Percentiles rank a stretch among this genome's conserved stretches.
Conservation (phyloP, 2,113 vertebrate genomes). For the Tupaia tana region DNA sequence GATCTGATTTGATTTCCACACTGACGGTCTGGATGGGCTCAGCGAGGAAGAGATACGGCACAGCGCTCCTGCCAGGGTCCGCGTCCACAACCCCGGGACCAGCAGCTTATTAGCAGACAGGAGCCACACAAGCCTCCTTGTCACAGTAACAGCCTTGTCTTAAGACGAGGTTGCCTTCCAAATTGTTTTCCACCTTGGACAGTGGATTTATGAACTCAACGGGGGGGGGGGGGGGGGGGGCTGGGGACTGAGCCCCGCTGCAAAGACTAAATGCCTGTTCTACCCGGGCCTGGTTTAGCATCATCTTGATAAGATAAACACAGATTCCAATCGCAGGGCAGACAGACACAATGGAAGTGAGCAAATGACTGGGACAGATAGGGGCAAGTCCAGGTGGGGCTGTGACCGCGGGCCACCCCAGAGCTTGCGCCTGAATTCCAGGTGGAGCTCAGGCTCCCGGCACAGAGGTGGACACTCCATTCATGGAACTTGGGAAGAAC, state of each 20-base stretch:
- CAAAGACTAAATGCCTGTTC: slow-evolving; percentile 67
- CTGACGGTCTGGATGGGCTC: neutral
- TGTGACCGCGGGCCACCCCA: accelerated
- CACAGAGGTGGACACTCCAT: accelerated
- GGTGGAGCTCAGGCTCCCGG: accelerated
- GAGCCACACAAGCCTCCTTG: slow-evolving; percentile 17
- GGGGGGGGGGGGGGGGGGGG: slow-evolving; percentile 64
- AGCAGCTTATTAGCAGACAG: slow-evolving; percentile 45
- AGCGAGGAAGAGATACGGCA: neutral
- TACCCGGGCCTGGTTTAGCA: slow-evolving; percentile 49
- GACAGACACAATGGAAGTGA: neutral
- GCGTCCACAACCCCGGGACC: neutral
- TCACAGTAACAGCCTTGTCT: slow-evolving; percentile 63
- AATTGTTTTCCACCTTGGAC: slow-evolving; percentile 68
- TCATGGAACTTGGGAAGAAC: neutral
- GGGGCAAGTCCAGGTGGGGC: accelerated
- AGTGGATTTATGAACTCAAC: slow-evolving; percentile 77
- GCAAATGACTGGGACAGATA: accelerated
- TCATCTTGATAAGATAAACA: slow-evolving; percentile 73
- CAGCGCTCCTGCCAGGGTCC: neutral
- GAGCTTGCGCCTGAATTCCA: neutral
- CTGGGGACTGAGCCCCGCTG: slow-evolving; percentile 37
- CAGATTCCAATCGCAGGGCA: neutral
- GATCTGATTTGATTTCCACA: neutral
- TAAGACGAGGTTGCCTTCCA: slow-evolving; percentile 83